Percentiles rank a stretch among this genome's conserved stretches.
These are phyloP conservation scores for Synanthedon formicaeformis DNA, from an alignment of 2,888 invertebrate genomes.

Conservation along the genomic window DNA sequence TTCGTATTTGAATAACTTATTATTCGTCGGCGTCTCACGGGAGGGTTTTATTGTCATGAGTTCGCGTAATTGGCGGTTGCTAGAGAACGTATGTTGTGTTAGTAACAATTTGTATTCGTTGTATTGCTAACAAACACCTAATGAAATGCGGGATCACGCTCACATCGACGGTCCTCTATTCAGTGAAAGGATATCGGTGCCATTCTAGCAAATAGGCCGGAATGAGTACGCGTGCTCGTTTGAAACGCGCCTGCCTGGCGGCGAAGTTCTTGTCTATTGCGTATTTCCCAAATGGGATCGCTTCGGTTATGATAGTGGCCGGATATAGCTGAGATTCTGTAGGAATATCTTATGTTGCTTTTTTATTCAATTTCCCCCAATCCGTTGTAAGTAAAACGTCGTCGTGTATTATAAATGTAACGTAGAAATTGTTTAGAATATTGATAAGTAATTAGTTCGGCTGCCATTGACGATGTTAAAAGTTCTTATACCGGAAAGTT, in stretches of 20 bases:
- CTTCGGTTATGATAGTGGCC: constrained; percentile 36
- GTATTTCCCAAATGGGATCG: constrained; percentile 46
- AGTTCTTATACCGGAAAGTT: too few species aligned
- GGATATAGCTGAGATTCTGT: constrained; percentile 29
- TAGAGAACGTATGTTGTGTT: background rate
- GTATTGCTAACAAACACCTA: constrained; percentile 23
- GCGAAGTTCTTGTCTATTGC: constrained; percentile 43
- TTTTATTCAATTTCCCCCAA: background rate
- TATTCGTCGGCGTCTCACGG: constrained; percentile 6
- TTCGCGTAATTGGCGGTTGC: background rate
- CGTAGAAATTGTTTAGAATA: background rate
- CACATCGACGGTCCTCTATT: constrained; percentile 29
- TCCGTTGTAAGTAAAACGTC: background rate
- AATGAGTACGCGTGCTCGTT: constrained; percentile 30
- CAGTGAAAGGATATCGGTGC: constrained; percentile 38
- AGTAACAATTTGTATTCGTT: constrained; percentile 7
- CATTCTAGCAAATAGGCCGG: constrained; percentile 40
- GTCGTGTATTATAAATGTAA: background rate
- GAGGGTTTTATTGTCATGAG: constrained; percentile 1
- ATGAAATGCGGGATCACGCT: constrained; percentile 48
- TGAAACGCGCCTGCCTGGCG: constrained; percentile 39
- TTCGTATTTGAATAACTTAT: constrained; percentile 20
- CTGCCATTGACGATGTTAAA: too few species aligned
- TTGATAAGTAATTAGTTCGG: too few species aligned
- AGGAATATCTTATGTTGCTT: constrained; percentile 8